Evolutionary conservation across 1,140 invertebrate species (phyloP).

Genomic region (Chlorops oryzae): DNA sequence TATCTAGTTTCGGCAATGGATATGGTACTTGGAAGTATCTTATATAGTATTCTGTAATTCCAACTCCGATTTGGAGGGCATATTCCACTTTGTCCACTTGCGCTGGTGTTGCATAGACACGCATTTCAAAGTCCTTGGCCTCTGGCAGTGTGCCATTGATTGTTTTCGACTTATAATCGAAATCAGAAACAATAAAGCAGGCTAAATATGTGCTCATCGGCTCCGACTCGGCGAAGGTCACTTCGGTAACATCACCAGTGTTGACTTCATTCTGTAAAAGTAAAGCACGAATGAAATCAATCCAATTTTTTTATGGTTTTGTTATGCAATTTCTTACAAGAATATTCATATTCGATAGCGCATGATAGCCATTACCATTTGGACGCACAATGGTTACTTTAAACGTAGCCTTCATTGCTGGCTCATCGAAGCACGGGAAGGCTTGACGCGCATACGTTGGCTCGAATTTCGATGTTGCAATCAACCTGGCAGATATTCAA

Average conservation of each 20-base stretch:
- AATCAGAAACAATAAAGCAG: conserved; percentile 89
- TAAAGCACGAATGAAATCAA: background rate
- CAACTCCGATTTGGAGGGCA: conserved; percentile 69
- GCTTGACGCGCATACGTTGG: conserved; percentile 86
- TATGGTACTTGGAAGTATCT: conserved; percentile 81
- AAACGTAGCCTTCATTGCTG: conserved; percentile 85
- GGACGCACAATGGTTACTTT: conserved; percentile 69
- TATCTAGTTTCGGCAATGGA: conserved; percentile 77
- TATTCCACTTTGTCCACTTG: conserved; percentile 72
- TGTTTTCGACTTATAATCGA: conserved; percentile 54
- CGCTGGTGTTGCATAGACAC: conserved; percentile 66
- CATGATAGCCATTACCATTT: conserved; percentile 55
- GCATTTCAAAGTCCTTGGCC: conserved; percentile 56
- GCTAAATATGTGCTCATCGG: conserved; percentile 91
- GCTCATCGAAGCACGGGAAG: conserved; percentile 96
- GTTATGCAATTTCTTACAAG: background rate
- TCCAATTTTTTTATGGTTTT: background rate
- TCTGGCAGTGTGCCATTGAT: conserved; percentile 54
- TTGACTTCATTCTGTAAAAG: conserved; percentile 18
- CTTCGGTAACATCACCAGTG: conserved; percentile 29
- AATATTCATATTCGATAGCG: conserved; percentile 72
- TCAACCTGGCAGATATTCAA: conserved; percentile 57
- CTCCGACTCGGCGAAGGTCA: conserved; percentile 70
- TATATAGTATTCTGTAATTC: conserved; percentile 79
- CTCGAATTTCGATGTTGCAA: conserved; percentile 88